Evolutionary conservation across 2,888 invertebrate species (phyloP).

Genomic region (Tenthredo scrophulariae): DNA sequence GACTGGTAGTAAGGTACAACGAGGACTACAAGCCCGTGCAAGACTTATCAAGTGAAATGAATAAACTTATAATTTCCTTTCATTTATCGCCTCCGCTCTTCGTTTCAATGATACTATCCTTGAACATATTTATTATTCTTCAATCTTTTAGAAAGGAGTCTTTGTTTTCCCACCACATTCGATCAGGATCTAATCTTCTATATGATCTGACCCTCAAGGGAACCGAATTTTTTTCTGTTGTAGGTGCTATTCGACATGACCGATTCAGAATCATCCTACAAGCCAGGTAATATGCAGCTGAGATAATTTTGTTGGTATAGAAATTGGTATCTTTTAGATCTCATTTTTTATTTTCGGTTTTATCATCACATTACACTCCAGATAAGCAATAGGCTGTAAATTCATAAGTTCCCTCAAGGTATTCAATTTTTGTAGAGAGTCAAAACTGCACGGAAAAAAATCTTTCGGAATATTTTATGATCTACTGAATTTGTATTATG

Average conservation of each 20-base stretch:
- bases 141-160: not conserved
- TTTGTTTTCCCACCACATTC: not conserved
- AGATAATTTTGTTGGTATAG: not conserved
- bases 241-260: constrained; percentile 22
- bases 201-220: not conserved
- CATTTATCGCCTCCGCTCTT: not conserved
- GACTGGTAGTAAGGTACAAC: not conserved
- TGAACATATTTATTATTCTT: not conserved
- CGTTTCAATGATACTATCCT: not conserved
- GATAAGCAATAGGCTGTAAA: not conserved
- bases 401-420: not conserved
- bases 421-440: not conserved
- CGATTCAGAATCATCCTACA: constrained; percentile 21
- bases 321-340: not conserved
- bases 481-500: not conserved
- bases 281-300: not conserved
- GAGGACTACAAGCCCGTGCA: not conserved
- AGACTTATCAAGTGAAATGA: not conserved
- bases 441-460: not conserved
- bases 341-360: not conserved
- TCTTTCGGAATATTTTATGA: not conserved
- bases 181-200: not conserved
- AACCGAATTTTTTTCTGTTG: not conserved
- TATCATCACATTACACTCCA: not conserved
- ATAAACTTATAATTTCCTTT: not conserved